Conservation (phyloP, 2,888 invertebrate genomes). For the Caenorhabditis japonica region DNA sequence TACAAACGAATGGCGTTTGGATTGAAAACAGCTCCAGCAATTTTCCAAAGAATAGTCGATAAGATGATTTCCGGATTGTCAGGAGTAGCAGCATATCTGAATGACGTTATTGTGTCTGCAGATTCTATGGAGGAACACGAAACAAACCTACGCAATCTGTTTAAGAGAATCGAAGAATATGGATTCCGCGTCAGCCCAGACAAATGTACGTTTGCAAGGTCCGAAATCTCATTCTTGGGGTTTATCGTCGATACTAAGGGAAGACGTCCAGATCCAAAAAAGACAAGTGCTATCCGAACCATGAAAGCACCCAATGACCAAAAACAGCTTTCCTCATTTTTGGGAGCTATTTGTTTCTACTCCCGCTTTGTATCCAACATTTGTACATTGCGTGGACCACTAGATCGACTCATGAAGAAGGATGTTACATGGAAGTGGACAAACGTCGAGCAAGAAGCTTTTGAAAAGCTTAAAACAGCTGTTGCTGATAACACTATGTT, state of each 20-base stretch:
- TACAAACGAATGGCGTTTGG: slow-evolving; percentile 66
- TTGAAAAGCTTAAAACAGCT: too few relatives aligned
- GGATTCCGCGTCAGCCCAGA: slow-evolving; percentile 29
- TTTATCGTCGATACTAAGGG: slow-evolving; percentile 27
- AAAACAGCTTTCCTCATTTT: slow-evolving; percentile 24
- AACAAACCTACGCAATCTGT: slow-evolving; percentile 14
- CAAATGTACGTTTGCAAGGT: slow-evolving; percentile 28
- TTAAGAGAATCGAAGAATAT: slow-evolving; percentile 27
- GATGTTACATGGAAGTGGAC: neutral
- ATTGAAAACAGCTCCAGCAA: slow-evolving; percentile 59
- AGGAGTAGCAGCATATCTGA: slow-evolving; percentile 42
- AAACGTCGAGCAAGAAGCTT: too few relatives aligned
- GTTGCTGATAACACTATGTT: neutral
- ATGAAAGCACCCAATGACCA: slow-evolving; percentile 33
- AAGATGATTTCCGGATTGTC: slow-evolving; percentile 47
- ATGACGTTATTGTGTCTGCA: slow-evolving; percentile 56
- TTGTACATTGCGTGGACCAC: neutral
- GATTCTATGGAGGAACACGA: slow-evolving; percentile 29
- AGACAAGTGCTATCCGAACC: slow-evolving; percentile 21
- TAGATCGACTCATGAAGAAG: neutral
- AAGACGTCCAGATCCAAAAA: slow-evolving; percentile 33
- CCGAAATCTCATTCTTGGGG: slow-evolving; percentile 38
- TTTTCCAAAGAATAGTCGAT: slow-evolving; percentile 65
- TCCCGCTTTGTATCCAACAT: neutral
- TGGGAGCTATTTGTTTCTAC: slow-evolving; percentile 27